phyloP scores from a whole-genome alignment of 2,888 invertebrate genomes.

The Lasioglossum morio region DNA sequence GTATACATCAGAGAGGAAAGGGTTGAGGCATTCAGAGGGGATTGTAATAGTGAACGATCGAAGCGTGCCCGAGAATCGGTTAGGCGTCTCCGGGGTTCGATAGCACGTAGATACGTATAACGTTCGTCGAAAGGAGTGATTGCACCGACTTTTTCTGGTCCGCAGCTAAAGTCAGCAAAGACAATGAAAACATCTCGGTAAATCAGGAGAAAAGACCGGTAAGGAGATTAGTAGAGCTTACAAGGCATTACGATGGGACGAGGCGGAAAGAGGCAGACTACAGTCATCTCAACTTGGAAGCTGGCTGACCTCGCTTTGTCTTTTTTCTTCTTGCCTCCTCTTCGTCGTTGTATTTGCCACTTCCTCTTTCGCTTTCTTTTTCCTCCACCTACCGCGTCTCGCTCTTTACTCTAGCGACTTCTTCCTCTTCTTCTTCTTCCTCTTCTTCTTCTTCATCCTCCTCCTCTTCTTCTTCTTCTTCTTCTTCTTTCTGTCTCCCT shows the following conservation, averaged over 20 bases:
- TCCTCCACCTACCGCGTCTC: constrained; percentile 25
- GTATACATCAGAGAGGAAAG: neutral
- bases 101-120: constrained; percentile 51
- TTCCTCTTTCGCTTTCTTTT: constrained; percentile 50
- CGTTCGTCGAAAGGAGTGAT: constrained; percentile 42
- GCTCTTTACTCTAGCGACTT: constrained; percentile 36
- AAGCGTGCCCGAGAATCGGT: constrained; percentile 61
- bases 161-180: constrained; percentile 73
- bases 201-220: constrained; percentile 78
- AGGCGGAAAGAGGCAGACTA: constrained; percentile 65
- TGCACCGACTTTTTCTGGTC: constrained; percentile 66
- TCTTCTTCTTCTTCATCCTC: neutral
- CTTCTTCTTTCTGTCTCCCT: constrained; percentile 55
- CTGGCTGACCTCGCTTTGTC: constrained; percentile 69
- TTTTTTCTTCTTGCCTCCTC: constrained; percentile 42
- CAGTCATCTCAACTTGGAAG: constrained; percentile 72
- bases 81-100: constrained; percentile 54
- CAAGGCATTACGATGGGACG: constrained; percentile 76
- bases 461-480: neutral
- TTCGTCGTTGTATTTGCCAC: constrained; percentile 30
- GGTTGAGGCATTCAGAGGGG: neutral
- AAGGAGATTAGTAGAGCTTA: constrained; percentile 82
- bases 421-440: constrained; percentile 19
- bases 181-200: constrained; percentile 83
- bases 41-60: constrained; percentile 45